These are phyloP conservation scores for Pomacea canaliculata DNA, from an alignment of 2,888 invertebrate species.

Conservation along the genomic window DNA sequence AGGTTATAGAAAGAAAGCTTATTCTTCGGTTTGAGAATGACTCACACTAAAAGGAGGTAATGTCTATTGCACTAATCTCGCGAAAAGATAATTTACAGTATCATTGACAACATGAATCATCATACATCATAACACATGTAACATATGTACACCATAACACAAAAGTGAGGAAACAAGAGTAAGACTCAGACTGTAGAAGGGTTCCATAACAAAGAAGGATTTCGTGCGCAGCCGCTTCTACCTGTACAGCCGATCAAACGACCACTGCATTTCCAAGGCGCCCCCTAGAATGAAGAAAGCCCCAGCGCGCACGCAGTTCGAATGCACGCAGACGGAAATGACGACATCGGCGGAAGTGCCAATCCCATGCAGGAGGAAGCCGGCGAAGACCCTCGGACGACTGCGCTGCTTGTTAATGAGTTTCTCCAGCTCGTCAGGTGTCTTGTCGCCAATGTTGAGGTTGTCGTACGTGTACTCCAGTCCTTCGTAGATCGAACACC, in stretches of 20 bases:
- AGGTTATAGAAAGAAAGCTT: too few species aligned
- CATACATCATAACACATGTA: too few species aligned
- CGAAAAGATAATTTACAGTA: too few species aligned
- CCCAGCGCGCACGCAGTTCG: constrained; percentile 23
- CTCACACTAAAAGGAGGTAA: too few species aligned
- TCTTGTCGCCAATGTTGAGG: constrained; percentile 38
- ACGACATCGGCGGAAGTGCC: constrained; percentile 33
- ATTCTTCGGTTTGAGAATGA: too few species aligned
- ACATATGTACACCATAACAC: too few species aligned
- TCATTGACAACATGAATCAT: too few species aligned
- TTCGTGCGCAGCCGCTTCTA: background rate
- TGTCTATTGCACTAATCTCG: too few species aligned
- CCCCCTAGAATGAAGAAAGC: constrained; percentile 33
- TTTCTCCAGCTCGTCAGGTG: constrained; percentile 37
- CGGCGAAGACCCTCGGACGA: constrained; percentile 33
- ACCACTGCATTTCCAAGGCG: constrained; percentile 39
- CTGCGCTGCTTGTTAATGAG: constrained; percentile 24
- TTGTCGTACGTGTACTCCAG: constrained; percentile 37
- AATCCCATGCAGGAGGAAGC: constrained; percentile 38
- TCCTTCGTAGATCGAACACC: constrained; percentile 37
- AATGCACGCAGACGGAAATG: constrained; percentile 25
- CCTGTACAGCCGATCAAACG: constrained; percentile 37
- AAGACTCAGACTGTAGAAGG: too few species aligned
- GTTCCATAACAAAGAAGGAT: too few species aligned
- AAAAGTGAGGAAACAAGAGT: too few species aligned